A percentile compares a stretch with the other conserved stretches of the same genome.
These are phyloP conservation scores for Sebastes jordani DNA, from an alignment of 2,797 vertebrate genomes.

Conservation along the genomic window DNA sequence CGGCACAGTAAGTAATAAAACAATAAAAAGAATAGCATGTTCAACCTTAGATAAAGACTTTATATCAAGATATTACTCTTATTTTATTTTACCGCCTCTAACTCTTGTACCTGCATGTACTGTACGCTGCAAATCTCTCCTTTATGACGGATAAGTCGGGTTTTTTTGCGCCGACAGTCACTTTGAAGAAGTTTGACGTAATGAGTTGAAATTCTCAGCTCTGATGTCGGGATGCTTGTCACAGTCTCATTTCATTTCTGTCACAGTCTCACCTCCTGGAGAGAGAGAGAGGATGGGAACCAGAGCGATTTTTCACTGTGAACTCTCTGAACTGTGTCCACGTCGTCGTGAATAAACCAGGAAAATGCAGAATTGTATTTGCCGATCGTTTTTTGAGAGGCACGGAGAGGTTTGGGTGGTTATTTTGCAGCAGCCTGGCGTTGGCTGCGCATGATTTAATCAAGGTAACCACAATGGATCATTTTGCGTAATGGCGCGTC, in stretches of 20 bases:
- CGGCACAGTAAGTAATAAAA: background rate
- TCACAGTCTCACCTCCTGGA: constrained; percentile 1
- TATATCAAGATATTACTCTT: background rate
- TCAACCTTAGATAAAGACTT: constrained; percentile 1
- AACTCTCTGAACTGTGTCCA: constrained; percentile 22
- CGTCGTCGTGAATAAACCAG: background rate
- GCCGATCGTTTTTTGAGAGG: background rate
- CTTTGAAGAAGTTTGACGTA: background rate
- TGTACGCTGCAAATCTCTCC: background rate
- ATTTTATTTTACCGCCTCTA: background rate
- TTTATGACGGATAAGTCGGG: background rate
- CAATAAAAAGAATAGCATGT: background rate
- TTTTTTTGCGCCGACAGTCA: background rate
- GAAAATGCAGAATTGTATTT: background rate
- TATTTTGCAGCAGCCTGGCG: constrained; percentile 1
- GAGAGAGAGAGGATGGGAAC: background rate
- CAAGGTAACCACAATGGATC: constrained; percentile 24
- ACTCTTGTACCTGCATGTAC: background rate
- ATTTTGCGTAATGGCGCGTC: constrained; percentile 35
- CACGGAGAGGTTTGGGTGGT: background rate
- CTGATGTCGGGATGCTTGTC: constrained; percentile 27
- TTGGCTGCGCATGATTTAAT: constrained; percentile 20
- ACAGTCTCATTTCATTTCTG: constrained; percentile 18
- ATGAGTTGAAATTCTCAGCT: constrained; percentile 17
- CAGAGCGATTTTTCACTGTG: background rate